phyloP scores from a whole-genome alignment of 2,888 invertebrate genomes.

The Drosophila helvetica region DNA sequence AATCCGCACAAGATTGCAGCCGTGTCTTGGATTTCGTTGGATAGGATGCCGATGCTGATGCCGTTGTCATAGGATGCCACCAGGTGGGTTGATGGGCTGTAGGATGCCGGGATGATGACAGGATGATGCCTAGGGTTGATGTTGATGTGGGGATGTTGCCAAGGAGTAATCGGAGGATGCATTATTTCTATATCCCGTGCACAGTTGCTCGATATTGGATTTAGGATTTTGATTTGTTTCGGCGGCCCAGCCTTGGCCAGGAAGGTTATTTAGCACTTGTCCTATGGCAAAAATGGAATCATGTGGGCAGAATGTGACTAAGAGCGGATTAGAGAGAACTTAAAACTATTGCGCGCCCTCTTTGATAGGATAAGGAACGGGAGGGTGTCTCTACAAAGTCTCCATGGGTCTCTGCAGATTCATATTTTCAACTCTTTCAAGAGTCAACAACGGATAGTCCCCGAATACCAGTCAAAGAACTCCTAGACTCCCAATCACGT shows the following conservation, averaged over 20 bases:
- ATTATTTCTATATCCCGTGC: constrained; percentile 39
- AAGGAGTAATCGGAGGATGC: constrained; percentile 11
- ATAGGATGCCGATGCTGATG: neutral
- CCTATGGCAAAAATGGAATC: constrained; percentile 68
- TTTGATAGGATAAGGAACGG: neutral
- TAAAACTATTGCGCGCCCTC: neutral
- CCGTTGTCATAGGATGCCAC: constrained; percentile 46
- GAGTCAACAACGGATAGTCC: neutral
- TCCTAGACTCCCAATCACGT: neutral
- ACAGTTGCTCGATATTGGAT: constrained; percentile 23
- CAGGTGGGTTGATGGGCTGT: constrained; percentile 1
- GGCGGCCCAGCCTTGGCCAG: neutral
- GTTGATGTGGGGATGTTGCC: no score
- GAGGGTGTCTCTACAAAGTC: neutral
- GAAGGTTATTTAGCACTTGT: constrained; percentile 59
- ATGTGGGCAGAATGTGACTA: constrained; percentile 31
- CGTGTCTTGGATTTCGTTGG: constrained; percentile 46
- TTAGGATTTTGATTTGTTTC: constrained; percentile 57
- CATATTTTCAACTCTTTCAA: no score
- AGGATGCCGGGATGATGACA: no score
- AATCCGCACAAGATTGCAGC: constrained; percentile 66
- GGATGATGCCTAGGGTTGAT: no score
- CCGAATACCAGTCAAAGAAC: neutral
- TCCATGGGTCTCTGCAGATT: no score
- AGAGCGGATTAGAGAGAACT: neutral